phyloP scores from a whole-genome alignment of 2,113 vertebrate genomes.

The Xiphophorus couchianus region DNA sequence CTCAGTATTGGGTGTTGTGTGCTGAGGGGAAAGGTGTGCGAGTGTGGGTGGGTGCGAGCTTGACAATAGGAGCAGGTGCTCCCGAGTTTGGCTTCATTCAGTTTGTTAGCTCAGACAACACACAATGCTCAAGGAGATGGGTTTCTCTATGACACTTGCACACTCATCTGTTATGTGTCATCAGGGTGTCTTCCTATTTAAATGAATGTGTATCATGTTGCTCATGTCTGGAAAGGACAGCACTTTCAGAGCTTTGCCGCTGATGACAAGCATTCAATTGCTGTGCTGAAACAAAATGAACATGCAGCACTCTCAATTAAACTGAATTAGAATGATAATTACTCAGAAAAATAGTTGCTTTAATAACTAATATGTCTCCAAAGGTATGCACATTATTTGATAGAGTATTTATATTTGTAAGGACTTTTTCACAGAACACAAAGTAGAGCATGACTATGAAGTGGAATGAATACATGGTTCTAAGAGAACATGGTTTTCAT shows the following conservation, averaged over 20 bases:
- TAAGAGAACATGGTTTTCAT: too few species aligned
- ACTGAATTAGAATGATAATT: not conserved
- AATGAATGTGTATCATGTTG: constrained; percentile 41
- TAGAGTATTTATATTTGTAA: too few species aligned
- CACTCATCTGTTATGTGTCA: constrained; percentile 53
- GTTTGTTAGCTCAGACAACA: constrained; percentile 73
- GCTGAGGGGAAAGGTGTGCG: constrained; percentile 75
- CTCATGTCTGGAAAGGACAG: constrained; percentile 37
- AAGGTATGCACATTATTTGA: not conserved
- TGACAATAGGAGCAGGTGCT: constrained; percentile 76
- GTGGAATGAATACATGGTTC: too few species aligned
- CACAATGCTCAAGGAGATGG: constrained; percentile 64
- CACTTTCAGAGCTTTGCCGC: constrained; percentile 10
- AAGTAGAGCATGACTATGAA: too few species aligned
- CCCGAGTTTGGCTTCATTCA: constrained; percentile 62
- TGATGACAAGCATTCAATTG: constrained; percentile 47
- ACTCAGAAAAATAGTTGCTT: not conserved
- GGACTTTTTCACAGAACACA: too few species aligned
- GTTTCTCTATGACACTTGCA: constrained; percentile 42
- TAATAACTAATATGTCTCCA: not conserved
- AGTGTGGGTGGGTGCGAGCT: constrained; percentile 60
- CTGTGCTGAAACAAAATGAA: constrained; percentile 29
- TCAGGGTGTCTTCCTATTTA: constrained; percentile 39
- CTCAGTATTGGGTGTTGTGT: constrained; percentile 80
- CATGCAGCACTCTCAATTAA: constrained; percentile 8